A percentile compares a stretch with the other conserved stretches of the same genome.
phyloP scores from a whole-genome alignment of 2,113 vertebrate species.

The Ancistrus triradiatus region DNA sequence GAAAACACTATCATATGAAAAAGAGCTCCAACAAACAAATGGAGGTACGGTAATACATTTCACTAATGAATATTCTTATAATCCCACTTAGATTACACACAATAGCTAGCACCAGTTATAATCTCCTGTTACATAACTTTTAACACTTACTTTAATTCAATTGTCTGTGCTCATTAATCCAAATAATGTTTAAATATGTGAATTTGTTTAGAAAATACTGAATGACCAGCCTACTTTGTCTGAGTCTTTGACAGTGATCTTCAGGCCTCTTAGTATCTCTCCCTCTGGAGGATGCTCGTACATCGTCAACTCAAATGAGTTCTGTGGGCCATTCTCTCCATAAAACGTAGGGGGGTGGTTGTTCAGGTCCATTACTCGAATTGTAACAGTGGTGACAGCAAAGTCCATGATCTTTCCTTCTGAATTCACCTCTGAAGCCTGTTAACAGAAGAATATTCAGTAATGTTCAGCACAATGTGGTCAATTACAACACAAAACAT shows the following conservation, averaged over 20 bases:
- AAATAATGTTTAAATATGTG: neutral
- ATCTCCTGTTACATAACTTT: neutral
- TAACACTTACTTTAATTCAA: neutral
- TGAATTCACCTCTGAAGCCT: constrained; percentile 83
- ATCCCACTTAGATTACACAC: constrained; percentile 9
- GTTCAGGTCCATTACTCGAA: constrained; percentile 91
- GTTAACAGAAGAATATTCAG: neutral
- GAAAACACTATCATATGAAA: too few species aligned
- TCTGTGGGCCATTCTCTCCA: constrained; percentile 83
- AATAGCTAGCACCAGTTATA: neutral
- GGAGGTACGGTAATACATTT: constrained; percentile 14
- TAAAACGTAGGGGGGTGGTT: constrained; percentile 94
- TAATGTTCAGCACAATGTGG: too few species aligned
- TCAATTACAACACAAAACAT: too few species aligned
- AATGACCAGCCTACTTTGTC: constrained; percentile 77
- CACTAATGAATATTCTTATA: neutral
- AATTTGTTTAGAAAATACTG: neutral
- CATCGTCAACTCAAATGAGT: constrained; percentile 87
- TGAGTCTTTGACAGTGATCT: constrained; percentile 92
- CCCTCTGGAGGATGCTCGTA: constrained; percentile 89
- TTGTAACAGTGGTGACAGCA: constrained; percentile 68
- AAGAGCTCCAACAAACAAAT: neutral
- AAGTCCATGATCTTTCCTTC: constrained; percentile 62
- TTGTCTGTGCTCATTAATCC: neutral
- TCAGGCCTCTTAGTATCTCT: constrained; percentile 86